Percentiles rank a stretch among this genome's conserved stretches.
These are phyloP conservation scores for Microctonus hyperodae DNA, from an alignment of 2,888 invertebrate species.

Conservation along the genomic window DNA sequence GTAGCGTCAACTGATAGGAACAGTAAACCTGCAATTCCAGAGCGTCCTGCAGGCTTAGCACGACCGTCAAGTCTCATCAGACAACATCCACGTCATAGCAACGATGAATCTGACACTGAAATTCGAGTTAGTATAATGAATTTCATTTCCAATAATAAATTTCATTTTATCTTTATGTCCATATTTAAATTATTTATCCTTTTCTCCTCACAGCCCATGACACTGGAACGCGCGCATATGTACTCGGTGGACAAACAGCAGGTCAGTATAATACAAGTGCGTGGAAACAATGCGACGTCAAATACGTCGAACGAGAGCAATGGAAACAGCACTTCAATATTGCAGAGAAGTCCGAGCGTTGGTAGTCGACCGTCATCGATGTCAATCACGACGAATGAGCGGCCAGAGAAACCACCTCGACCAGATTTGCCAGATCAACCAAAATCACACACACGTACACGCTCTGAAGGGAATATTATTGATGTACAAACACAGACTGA, in stretches of 20 bases:
- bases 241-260: constrained; percentile 80
- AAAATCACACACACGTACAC: constrained; percentile 60
- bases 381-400: constrained; percentile 54
- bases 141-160: background rate
- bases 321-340: constrained; percentile 58
- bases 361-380: constrained; percentile 59
- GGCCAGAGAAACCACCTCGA: constrained; percentile 50
- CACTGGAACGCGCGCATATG: constrained; percentile 74
- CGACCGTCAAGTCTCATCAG: constrained; percentile 64
- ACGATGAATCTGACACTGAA: constrained; percentile 57
- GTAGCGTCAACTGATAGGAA: constrained; percentile 46
- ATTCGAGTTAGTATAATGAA: constrained; percentile 55
- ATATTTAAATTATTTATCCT: background rate
- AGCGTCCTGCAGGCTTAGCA: constrained; percentile 76
- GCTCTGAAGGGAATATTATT: constrained; percentile 71
- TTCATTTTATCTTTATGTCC: background rate
- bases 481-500: constrained; percentile 64
- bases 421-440: constrained; percentile 49
- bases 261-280: constrained; percentile 73
- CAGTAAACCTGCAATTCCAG: constrained; percentile 81
- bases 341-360: constrained; percentile 62
- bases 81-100: constrained; percentile 45
- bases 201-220: constrained; percentile 53
- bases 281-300: constrained; percentile 50
- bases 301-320: constrained; percentile 48